These are phyloP conservation scores for Cybosia mesomella DNA, from an alignment of 2,888 invertebrate species.

Conservation along the genomic window DNA sequence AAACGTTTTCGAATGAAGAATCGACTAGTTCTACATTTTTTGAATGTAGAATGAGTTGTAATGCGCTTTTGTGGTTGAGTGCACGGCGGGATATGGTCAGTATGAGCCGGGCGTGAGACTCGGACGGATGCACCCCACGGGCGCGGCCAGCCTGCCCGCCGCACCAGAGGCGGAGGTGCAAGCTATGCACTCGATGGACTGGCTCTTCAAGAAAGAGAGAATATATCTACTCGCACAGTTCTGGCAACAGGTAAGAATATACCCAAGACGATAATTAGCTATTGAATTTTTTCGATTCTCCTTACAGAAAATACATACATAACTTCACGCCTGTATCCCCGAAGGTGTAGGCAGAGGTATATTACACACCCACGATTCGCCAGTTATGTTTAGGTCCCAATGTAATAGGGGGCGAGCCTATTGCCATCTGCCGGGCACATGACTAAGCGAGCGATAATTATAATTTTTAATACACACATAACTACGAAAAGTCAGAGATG, in stretches of 20 bases:
- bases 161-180: conserved; percentile 96
- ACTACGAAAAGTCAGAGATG: too few relatives aligned
- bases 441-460: too few relatives aligned
- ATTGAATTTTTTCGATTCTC: not conserved
- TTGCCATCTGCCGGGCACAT: too few relatives aligned
- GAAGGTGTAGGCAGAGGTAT: too few relatives aligned
- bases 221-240: conserved; percentile 97
- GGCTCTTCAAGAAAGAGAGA: conserved; percentile 98
- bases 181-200: conserved; percentile 98
- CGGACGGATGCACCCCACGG: conserved; percentile 92
- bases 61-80: conserved; percentile 45
- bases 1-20: conserved; percentile 45
- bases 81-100: conserved; percentile 60
- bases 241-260: conserved; percentile 97
- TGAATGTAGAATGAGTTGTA: conserved; percentile 51
- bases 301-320: conserved; percentile 1
- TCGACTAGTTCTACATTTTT: conserved; percentile 39
- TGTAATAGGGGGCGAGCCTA: too few relatives aligned
- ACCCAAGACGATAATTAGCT: not conserved
- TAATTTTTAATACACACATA: too few relatives aligned
- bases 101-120: conserved; percentile 76
- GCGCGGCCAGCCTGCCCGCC: conserved; percentile 91
- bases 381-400: too few relatives aligned
- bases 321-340: too few relatives aligned
- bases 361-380: too few relatives aligned